A percentile compares a stretch with the other conserved stretches of the same genome.
These are phyloP conservation scores for Dipodomys spectabilis DNA, from an alignment of 2,113 vertebrate genomes.

Conservation along the genomic window DNA sequence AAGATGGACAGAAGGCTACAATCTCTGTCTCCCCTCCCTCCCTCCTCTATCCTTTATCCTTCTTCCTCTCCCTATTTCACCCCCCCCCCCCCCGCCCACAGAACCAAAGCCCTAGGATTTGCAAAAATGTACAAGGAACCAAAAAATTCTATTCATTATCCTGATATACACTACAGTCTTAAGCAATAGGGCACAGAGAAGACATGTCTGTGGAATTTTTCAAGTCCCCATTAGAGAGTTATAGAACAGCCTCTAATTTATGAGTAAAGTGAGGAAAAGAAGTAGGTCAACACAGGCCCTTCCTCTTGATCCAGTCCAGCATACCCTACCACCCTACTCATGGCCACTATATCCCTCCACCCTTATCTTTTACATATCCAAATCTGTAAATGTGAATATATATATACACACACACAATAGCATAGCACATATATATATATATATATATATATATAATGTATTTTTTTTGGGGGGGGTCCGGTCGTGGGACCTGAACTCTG, in stretches of 20 bases:
- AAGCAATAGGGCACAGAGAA: neutral
- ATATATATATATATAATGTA: no score
- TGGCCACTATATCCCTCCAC: neutral
- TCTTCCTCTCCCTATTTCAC: no score
- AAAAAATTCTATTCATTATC: neutral
- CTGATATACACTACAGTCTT: neutral
- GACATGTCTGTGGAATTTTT: neutral
- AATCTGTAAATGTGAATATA: no score
- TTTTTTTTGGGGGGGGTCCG: no score
- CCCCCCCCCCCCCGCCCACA: neutral
- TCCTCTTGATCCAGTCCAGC: neutral
- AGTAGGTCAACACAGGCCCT: neutral
- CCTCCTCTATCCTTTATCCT: no score
- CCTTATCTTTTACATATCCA: no score
- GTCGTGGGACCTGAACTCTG: no score
- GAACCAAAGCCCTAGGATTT: neutral
- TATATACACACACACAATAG: no score
- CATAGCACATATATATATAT: no score
- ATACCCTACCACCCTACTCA: neutral
- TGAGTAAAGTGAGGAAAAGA: neutral
- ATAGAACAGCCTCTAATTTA: neutral
- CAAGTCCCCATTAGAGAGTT: neutral
- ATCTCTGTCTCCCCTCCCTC: no score
- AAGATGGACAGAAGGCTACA: neutral
- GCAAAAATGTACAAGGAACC: neutral